Evolutionary conservation across 2,888 invertebrate species (phyloP).

Genomic region (Drosophila hawaiiensis): DNA sequence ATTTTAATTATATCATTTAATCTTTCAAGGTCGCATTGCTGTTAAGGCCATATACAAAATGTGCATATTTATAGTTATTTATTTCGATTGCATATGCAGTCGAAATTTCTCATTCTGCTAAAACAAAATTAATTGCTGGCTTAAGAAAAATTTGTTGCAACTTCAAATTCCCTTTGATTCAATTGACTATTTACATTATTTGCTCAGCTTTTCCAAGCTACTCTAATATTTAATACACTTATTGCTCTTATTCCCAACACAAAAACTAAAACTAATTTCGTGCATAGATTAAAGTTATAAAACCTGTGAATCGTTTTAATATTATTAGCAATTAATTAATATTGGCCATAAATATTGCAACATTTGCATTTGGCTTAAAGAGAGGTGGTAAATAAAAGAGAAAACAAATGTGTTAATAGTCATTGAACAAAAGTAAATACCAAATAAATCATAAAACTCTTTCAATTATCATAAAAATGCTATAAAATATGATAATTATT

Average conservation of each 20-base stretch:
- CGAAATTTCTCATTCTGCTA: conserved; percentile 11
- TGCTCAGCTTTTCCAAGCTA: neutral
- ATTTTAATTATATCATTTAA: conserved; percentile 38
- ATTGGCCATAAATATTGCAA: conserved; percentile 33
- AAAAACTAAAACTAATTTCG: neutral
- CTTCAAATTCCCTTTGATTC: neutral
- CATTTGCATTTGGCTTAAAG: conserved; percentile 12
- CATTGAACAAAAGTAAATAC: conserved; percentile 16
- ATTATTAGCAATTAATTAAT: conserved; percentile 4
- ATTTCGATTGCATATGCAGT: conserved; percentile 21
- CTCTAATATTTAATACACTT: neutral
- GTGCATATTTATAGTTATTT: conserved; percentile 31
- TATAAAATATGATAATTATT: conserved; percentile 49
- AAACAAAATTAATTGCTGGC: neutral
- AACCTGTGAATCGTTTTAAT: neutral
- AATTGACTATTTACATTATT: neutral
- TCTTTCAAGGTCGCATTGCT: conserved; percentile 20
- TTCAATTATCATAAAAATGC: conserved; percentile 37
- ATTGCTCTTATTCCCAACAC: neutral
- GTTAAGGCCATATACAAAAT: conserved; percentile 20
- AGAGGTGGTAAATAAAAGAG: conserved; percentile 20
- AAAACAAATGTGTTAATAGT: conserved; percentile 34
- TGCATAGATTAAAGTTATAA: neutral
- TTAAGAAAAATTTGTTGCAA: neutral
- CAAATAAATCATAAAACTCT: conserved; percentile 38